Evolutionary conservation across 2,888 invertebrate species (phyloP).

Genomic region (Parnassius glacialis): DNA sequence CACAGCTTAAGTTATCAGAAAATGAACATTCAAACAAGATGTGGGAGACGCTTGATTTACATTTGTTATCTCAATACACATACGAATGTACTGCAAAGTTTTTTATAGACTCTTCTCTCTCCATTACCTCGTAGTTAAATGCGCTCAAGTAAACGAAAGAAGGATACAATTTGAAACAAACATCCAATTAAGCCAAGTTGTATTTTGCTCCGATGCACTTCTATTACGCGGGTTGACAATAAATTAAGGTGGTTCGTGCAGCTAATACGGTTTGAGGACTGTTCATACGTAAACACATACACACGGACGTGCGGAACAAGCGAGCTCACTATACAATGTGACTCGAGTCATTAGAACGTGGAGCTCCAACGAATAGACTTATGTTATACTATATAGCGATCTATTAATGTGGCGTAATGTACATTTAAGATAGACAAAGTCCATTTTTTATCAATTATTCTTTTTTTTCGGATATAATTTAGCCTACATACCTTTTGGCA

Average conservation of each 20-base stretch:
- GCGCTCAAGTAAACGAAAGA: constrained; percentile 13
- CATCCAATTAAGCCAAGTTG: constrained; percentile 33
- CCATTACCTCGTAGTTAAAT: background rate
- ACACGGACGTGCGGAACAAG: constrained; percentile 29
- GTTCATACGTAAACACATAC: constrained; percentile 31
- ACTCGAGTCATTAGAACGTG: constrained; percentile 32
- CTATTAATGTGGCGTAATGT: too few species aligned
- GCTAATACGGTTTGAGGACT: constrained; percentile 37
- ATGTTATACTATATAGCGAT: too few species aligned
- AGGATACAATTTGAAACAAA: constrained; percentile 30
- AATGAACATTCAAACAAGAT: constrained; percentile 8
- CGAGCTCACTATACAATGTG: constrained; percentile 31
- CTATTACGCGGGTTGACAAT: constrained; percentile 33
- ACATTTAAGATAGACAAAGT: too few species aligned
- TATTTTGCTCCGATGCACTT: constrained; percentile 31
- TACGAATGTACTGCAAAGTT: constrained; percentile 15
- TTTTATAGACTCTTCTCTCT: constrained; percentile 1
- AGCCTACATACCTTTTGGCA: too few species aligned
- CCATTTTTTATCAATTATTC: too few species aligned
- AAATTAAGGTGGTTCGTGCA: constrained; percentile 37
- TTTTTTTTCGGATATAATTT: too few species aligned
- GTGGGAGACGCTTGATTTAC: constrained; percentile 8
- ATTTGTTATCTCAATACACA: constrained; percentile 22
- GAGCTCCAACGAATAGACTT: constrained; percentile 11
- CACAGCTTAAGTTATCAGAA: constrained; percentile 9